These are phyloP conservation scores for Carcina quercana DNA, from an alignment of 2,888 invertebrate genomes.

Conservation along the genomic window DNA sequence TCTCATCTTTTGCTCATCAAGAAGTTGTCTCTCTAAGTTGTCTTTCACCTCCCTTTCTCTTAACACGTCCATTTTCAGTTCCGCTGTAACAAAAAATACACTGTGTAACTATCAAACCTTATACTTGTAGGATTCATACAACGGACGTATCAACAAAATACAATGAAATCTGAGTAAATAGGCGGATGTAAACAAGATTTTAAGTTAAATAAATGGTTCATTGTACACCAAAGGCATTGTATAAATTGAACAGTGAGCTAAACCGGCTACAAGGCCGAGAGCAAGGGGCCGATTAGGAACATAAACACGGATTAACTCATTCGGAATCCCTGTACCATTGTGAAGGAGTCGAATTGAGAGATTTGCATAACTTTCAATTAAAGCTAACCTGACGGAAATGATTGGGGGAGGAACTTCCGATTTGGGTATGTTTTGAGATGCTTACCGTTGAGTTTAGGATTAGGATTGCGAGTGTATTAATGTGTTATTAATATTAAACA, in stretches of 20 bases:
- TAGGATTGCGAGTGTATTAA: slow-evolving; percentile 6
- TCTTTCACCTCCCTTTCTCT: slow-evolving; percentile 95
- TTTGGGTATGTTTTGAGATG: slow-evolving; percentile 31
- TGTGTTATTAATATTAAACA: slow-evolving; percentile 10
- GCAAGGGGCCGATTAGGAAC: slow-evolving; percentile 69
- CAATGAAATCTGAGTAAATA: too few relatives aligned
- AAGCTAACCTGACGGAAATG: slow-evolving; percentile 66
- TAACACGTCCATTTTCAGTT: slow-evolving; percentile 95
- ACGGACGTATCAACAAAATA: too few relatives aligned
- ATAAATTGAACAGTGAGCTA: slow-evolving; percentile 64
- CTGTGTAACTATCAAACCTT: too few relatives aligned
- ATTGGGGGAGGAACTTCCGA: slow-evolving; percentile 57
- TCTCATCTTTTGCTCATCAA: slow-evolving; percentile 95
- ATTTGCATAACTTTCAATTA: slow-evolving; percentile 75
- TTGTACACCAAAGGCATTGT: slow-evolving; percentile 62
- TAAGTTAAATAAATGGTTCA: slow-evolving; percentile 53
- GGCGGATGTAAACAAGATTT: slow-evolving; percentile 44
- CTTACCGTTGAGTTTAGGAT: slow-evolving; percentile 10
- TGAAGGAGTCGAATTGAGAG: slow-evolving; percentile 70
- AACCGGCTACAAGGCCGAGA: slow-evolving; percentile 64
- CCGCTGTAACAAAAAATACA: slow-evolving; percentile 81
- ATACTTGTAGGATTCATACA: too few relatives aligned
- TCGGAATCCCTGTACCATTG: slow-evolving; percentile 70
- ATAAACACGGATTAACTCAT: slow-evolving; percentile 74
- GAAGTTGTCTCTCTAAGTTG: slow-evolving; percentile 93